These are phyloP conservation scores for Chelmon rostratus DNA, from an alignment of 2,797 vertebrate species.

Conservation along the genomic window DNA sequence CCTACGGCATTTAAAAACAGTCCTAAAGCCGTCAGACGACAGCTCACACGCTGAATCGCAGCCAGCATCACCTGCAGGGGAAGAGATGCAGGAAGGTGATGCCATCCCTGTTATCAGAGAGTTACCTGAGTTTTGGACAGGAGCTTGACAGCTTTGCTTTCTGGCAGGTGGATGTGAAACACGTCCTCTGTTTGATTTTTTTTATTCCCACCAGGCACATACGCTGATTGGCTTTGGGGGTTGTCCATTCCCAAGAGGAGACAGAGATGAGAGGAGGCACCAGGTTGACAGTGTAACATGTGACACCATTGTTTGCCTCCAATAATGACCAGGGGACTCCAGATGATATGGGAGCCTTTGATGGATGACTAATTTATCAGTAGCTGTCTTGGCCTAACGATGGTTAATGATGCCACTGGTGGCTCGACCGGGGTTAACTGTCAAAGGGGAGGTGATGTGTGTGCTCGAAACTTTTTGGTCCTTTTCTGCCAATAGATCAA, in stretches of 20 bases:
- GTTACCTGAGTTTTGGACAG: slow-evolving; percentile 19
- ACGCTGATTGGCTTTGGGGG: slow-evolving; percentile 66
- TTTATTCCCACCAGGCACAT: slow-evolving; percentile 35
- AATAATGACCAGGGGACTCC: slow-evolving; percentile 76
- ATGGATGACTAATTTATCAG: slow-evolving; percentile 86
- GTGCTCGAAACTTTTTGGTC: slow-evolving; percentile 17
- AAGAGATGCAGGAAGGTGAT: slow-evolving; percentile 3
- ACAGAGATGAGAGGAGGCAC: slow-evolving; percentile 45
- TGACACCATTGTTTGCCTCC: slow-evolving; percentile 79
- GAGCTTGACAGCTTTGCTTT: not conserved
- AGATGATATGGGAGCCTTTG: slow-evolving; percentile 81
- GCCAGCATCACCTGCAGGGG: not conserved
- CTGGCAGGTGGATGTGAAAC: slow-evolving; percentile 55
- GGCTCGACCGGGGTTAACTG: slow-evolving; percentile 47
- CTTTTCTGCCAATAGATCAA: not conserved
- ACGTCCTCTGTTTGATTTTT: slow-evolving; percentile 37
- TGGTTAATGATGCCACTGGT: slow-evolving; percentile 78
- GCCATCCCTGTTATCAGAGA: not conserved
- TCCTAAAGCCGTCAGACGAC: not conserved
- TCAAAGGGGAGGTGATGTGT: slow-evolving; percentile 35
- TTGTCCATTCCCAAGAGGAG: slow-evolving; percentile 59
- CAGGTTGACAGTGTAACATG: slow-evolving; percentile 59
- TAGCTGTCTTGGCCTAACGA: slow-evolving; percentile 77
- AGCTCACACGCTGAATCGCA: slow-evolving; percentile 1
- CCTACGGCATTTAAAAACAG: not conserved